These are phyloP conservation scores for Hypomesus transpacificus DNA, from an alignment of 2,113 vertebrate genomes.

Conservation along the genomic window DNA sequence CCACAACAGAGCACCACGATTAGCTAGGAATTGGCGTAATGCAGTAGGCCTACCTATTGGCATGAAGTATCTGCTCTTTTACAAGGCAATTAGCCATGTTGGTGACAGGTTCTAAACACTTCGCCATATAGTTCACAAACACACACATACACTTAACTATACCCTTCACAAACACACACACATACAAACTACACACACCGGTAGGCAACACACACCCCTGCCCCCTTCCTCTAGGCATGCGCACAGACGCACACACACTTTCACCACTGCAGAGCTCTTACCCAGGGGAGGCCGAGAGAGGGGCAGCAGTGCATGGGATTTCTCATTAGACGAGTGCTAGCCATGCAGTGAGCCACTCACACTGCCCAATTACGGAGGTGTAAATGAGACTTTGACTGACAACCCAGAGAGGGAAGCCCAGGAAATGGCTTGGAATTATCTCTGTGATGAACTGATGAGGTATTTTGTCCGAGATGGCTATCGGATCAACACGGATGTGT, in stretches of 20 bases:
- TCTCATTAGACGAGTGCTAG: constrained; percentile 19
- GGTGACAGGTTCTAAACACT: neutral
- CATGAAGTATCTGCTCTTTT: constrained; percentile 5
- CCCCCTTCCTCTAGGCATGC: neutral
- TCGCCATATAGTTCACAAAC: neutral
- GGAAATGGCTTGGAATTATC: constrained; percentile 10
- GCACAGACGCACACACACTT: neutral
- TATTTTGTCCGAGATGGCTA: constrained; percentile 5
- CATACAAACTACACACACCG: neutral
- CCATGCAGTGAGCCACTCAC: constrained; percentile 14
- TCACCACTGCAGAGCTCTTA: neutral
- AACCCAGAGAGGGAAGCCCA: constrained; percentile 2
- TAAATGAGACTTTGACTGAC: constrained; percentile 34
- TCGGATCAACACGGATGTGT: neutral
- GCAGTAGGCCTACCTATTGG: constrained; percentile 14
- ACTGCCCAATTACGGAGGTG: constrained; percentile 22
- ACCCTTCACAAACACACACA: neutral
- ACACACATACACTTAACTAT: neutral
- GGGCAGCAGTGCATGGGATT: constrained; percentile 19
- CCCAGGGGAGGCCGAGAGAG: constrained; percentile 12
- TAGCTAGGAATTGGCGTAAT: neutral
- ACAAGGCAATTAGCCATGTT: constrained; percentile 3
- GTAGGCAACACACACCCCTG: too few relatives aligned
- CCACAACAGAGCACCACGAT: neutral
- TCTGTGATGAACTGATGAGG: constrained; percentile 23